phyloP scores from a whole-genome alignment of 2,113 vertebrate genomes.

The Camarhynchus parvulus region DNA sequence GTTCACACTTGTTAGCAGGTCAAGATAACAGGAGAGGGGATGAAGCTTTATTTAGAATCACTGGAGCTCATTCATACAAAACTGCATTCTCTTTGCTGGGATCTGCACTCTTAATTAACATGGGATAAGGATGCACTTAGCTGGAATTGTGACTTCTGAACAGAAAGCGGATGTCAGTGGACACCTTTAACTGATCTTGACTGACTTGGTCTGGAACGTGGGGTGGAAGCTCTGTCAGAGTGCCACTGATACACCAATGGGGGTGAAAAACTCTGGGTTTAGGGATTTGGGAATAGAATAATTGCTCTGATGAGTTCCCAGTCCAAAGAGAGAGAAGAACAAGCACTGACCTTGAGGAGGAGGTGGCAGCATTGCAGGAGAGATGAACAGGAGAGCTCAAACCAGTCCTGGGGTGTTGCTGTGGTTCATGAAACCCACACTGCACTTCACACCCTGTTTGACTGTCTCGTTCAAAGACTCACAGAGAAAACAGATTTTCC shows the following conservation, averaged over 20 bases:
- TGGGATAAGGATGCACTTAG: rapidly evolving
- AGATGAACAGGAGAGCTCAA: background rate
- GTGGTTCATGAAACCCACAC: rapidly evolving
- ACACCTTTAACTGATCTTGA: background rate
- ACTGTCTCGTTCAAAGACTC: background rate
- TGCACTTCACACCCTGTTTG: background rate
- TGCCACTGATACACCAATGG: rapidly evolving
- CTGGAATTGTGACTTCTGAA: background rate
- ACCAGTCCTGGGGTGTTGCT: background rate
- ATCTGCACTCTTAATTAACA: background rate
- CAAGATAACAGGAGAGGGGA: background rate
- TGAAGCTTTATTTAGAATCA: background rate
- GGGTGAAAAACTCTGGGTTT: background rate
- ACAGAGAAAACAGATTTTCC: background rate
- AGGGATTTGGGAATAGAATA: background rate
- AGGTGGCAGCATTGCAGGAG: background rate
- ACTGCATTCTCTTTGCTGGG: background rate
- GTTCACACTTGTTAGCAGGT: background rate
- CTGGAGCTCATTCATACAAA: background rate
- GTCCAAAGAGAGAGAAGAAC: background rate
- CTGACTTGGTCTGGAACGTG: rapidly evolving
- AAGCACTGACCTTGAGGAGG: rapidly evolving
- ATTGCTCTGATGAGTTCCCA: background rate
- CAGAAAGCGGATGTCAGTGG: background rate
- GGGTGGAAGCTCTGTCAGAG: background rate